Conservation (phyloP, 2,113 vertebrate species). For the Crotalus tigris region DNA sequence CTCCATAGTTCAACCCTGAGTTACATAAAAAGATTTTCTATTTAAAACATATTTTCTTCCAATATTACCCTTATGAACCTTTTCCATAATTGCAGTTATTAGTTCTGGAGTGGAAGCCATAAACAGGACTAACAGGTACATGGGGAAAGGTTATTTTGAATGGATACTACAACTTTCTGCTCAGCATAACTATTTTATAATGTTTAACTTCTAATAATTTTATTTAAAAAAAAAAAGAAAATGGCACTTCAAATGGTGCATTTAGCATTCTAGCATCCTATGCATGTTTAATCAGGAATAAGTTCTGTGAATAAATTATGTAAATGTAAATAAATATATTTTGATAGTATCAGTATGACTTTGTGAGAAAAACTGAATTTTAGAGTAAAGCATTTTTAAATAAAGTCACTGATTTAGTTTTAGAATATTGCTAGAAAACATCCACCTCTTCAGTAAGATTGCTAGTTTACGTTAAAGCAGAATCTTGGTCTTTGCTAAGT, state of each 20-base stretch:
- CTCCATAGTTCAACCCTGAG: neutral
- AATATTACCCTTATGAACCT: neutral
- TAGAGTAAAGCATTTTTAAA: neutral
- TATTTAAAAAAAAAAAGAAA: neutral
- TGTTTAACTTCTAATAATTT: neutral
- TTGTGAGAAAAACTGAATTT: neutral
- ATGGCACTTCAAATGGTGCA: neutral
- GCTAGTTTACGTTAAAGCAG: neutral
- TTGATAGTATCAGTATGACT: neutral
- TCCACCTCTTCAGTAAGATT: neutral
- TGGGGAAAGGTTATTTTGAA: no score
- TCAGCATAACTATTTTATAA: neutral
- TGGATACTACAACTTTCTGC: neutral
- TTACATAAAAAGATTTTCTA: neutral
- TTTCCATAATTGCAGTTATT: neutral
- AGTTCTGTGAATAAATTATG: neutral
- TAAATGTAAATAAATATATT: neutral
- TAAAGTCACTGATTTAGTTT: neutral
- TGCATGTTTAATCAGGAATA: neutral
- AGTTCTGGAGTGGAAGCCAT: neutral
- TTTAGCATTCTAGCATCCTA: neutral
- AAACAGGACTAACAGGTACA: neutral
- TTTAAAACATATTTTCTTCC: neutral
- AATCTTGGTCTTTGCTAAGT: neutral
- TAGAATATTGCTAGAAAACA: neutral